phyloP scores from a whole-genome alignment of 2,113 vertebrate species.

The cat (Felis catus) region F.catus_Fca126_mat1.0 CM031414.1:54220001-54220500 shows the following conservation, averaged over 20 bases:
- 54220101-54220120: too few relatives aligned
- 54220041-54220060: rapidly evolving
- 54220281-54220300: background rate
- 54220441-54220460: background rate
- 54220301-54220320: rapidly evolving
- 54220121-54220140: too few relatives aligned
- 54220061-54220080: background rate
- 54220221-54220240: background rate
- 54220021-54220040: background rate
- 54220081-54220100: background rate
- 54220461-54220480: background rate
- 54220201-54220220: background rate
- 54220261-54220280: background rate
- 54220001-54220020: background rate
- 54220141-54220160: background rate
- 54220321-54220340: too few relatives aligned
- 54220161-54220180: background rate
- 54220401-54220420: background rate
- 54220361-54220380: background rate
- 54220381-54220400: background rate
- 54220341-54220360: background rate
- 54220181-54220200: background rate
- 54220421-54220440: background rate
- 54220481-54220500: background rate
- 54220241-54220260: too few relatives aligned